Evolutionary conservation across 23 tunicate species (phyloP).

Genomic region (Aplidium turbinatum): DNA sequence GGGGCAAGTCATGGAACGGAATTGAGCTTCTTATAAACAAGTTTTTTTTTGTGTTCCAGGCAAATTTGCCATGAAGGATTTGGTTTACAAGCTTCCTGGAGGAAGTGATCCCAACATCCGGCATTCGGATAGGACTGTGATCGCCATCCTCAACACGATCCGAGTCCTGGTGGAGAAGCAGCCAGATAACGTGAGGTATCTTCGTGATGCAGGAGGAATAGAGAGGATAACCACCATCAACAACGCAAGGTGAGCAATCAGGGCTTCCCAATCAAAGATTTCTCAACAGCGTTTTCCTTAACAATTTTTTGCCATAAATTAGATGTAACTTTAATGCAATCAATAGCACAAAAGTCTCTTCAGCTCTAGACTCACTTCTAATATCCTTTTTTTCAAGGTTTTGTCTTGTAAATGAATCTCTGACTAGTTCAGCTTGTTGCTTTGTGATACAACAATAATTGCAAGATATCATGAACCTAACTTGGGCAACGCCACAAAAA

Average conservation of each 20-base stretch:
- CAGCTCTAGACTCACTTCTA: too few relatives aligned
- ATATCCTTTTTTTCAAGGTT: too few relatives aligned
- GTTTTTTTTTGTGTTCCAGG: slow-evolving; percentile 37
- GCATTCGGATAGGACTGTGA: slow-evolving; percentile 69
- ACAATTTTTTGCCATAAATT: too few relatives aligned
- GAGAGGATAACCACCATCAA: slow-evolving; percentile 91
- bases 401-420: too few relatives aligned
- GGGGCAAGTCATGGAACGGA: too few relatives aligned
- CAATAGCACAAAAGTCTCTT: too few relatives aligned
- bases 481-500: too few relatives aligned
- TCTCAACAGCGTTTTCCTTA: too few relatives aligned
- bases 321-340: too few relatives aligned
- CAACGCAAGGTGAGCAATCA: slow-evolving; percentile 30
- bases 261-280: neutral
- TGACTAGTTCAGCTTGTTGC: too few relatives aligned
- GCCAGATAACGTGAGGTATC: slow-evolving; percentile 53
- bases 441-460: too few relatives aligned
- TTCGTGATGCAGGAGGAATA: slow-evolving; percentile 82
- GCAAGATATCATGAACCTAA: too few relatives aligned
- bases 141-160: slow-evolving; percentile 89
- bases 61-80: slow-evolving; percentile 91
- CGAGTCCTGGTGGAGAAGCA: slow-evolving; percentile 70
- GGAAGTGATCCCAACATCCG: slow-evolving; percentile 64
- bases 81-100: slow-evolving; percentile 89
- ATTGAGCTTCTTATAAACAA: neutral